Conservation (phyloP, 2,888 invertebrate species). For the Timema cristinae region DNA sequence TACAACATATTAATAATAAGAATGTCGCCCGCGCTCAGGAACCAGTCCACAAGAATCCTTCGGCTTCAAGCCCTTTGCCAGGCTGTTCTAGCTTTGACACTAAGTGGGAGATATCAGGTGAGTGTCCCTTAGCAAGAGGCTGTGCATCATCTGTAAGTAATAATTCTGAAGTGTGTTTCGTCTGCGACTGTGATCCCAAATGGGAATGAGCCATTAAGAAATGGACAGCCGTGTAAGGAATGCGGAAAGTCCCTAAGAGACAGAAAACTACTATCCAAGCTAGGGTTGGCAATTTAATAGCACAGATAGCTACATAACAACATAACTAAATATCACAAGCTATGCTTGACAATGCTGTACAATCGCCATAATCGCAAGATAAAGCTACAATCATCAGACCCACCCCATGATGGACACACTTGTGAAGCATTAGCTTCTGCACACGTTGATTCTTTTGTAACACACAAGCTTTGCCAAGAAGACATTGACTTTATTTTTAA, state of each 20-base stretch:
- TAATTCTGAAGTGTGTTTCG: not conserved
- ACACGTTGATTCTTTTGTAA: not conserved
- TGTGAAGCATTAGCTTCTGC: constrained; percentile 8
- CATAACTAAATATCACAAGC: constrained; percentile 6
- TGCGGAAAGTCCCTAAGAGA: not conserved
- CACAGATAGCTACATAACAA: not conserved
- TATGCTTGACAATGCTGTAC: not conserved
- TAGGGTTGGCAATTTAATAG: not conserved
- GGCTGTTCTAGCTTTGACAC: not conserved
- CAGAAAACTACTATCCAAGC: not conserved
- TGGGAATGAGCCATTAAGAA: not conserved
- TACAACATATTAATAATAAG: not conserved
- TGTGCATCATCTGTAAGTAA: not conserved
- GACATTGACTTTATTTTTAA: not conserved
- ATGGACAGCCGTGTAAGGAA: not conserved
- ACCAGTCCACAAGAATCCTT: not conserved
- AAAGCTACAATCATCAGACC: not conserved
- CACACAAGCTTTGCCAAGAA: not conserved
- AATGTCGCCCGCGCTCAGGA: not conserved
- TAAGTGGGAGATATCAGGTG: not conserved
- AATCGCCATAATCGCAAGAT: constrained; percentile 1
- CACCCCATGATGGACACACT: not conserved
- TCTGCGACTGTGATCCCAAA: not conserved
- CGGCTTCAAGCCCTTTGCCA: not conserved
- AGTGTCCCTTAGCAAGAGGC: not conserved